Evolutionary conservation across 2,113 vertebrate species (phyloP), one percentile per base, ranked within the genome.

Genomic region (Trichechus manatus): DNA sequence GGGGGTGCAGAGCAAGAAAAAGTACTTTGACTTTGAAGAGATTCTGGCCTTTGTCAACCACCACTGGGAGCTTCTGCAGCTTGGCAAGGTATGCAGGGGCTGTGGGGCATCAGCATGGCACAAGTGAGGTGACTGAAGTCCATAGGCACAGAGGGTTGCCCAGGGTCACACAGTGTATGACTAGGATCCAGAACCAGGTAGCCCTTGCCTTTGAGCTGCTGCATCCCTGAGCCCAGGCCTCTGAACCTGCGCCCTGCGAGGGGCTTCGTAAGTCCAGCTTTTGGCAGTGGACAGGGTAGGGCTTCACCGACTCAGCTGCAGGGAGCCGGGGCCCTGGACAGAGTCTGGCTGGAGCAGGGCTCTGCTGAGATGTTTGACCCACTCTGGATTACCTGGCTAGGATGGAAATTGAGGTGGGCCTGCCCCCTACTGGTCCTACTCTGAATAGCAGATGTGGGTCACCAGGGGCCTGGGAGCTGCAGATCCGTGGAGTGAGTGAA

Each of bases 1-100:
- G 98, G 99, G 99, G 0, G 99, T 99, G 20, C 99, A 99, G 98
- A 99, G 99, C 98, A 99, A 99, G 98, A 99, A 99, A 98, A 99
- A 99, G 66, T 99, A 99, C 98, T 99, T 99, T 7, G 99, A 99
- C 97, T 99, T 99, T 2, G 99, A 99, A 74, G 99, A 99, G 98
- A 99, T 99, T 93, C 98, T 99, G 78, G 98, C 98, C 94, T 99
- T 99, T 0, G 99, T 99, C 95, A 99, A 99, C 74, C 98, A 98
- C 42, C 99, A 99, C 98, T 99, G 99, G 99, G 99, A 99, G 3
- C 99, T 98, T 3, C 97, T 99, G 87, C 99, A 99, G 97, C 99
- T 99, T 0, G 99, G 99, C 81, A 99, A 99, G 99, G 99, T 99
- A 96, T 25, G 56, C 0, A 0, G 0, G 39, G 10, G 39, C 56